Base-by-base conservation (phyloP, 2,113 vertebrate genomes). In the Anguilla japonica region DNA sequence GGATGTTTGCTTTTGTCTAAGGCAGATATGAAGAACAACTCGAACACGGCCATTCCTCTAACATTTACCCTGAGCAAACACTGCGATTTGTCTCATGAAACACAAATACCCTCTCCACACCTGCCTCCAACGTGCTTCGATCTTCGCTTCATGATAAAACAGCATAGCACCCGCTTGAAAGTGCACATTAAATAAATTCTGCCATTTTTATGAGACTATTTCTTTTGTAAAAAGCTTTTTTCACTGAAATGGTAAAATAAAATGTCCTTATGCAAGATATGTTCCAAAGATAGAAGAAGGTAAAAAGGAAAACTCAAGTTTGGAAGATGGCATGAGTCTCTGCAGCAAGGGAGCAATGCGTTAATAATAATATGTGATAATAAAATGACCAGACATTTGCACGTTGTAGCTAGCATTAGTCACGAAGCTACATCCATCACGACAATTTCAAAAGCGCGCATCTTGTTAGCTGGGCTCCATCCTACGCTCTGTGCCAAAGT, bases 1-100 rank as follows among this genome's bases (percentile, higher is more conserved):
- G 43, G 53, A 84, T 91, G 90, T 93, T 93, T 91, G 84, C 89
- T 91, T 89, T 87, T 81, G 85, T 88, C 90, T 87, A 89, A 87
- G 40, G 84, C 84, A 83, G 83, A 91, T 84, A 87, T 81, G 75
- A 89, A 75, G 85, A 90, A 89, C 91, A 87, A 90, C 86, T 89
- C 88, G 89, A 91, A 88, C 89, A 89, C 84, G 89, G 85, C 87
- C 91, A 89, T 82, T 81, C 83, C 56, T 85, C 87, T 87, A 88
- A 92, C 92, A 91, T 93, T 93, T 93, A 92, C 90, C 85, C 88
- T 34, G 85, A 85, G 89, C 92, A 92, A 91, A 91, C 86, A 3
- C n/a, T 4, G 41, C 22, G 16, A 87, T 84, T 89, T 91, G 88
- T 91, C 86, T 90, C 89, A 87, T 84, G 83, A 79, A 86, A 88